phyloP scores from a whole-genome alignment of 2,113 vertebrate genomes.

The Upupa epops region DNA sequence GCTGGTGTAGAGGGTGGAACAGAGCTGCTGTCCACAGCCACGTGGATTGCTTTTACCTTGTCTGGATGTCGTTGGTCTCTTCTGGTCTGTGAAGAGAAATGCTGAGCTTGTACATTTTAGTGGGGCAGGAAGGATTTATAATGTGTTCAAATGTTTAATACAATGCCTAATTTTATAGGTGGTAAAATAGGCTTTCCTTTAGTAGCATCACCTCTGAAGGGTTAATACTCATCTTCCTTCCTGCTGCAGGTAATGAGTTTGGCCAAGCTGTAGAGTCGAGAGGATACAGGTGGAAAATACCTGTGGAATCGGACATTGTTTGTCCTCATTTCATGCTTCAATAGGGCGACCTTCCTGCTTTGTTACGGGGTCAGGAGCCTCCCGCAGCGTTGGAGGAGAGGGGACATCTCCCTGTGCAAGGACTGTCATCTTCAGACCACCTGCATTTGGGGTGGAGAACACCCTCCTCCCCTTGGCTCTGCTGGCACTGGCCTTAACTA shows the following conservation, averaged over 20 bases:
- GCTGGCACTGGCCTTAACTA: slow-evolving; percentile 21
- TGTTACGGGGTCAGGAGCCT: neutral
- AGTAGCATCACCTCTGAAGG: neutral
- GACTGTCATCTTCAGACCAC: slow-evolving; percentile 26
- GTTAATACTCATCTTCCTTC: slow-evolving; percentile 1
- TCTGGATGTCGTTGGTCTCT: neutral
- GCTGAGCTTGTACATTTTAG: neutral
- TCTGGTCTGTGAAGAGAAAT: neutral
- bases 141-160: neutral
- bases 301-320: slow-evolving; percentile 32
- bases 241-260: neutral
- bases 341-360: slow-evolving; percentile 3
- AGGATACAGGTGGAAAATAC: slow-evolving; percentile 34
- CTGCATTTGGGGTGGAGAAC: slow-evolving; percentile 22
- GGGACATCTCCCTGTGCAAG: neutral
- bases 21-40: neutral
- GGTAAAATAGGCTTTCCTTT: neutral
- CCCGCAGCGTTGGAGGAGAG: neutral
- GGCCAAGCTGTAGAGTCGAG: neutral
- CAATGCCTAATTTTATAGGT: neutral
- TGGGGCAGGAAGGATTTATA: neutral
- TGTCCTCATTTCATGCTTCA: slow-evolving; percentile 49
- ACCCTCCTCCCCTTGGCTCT: slow-evolving; percentile 11
- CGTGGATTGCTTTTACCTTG: neutral
- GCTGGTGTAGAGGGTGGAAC: neutral